Evolutionary conservation across 2,888 invertebrate species (phyloP).

Genomic region (Phalera bucephala): DNA sequence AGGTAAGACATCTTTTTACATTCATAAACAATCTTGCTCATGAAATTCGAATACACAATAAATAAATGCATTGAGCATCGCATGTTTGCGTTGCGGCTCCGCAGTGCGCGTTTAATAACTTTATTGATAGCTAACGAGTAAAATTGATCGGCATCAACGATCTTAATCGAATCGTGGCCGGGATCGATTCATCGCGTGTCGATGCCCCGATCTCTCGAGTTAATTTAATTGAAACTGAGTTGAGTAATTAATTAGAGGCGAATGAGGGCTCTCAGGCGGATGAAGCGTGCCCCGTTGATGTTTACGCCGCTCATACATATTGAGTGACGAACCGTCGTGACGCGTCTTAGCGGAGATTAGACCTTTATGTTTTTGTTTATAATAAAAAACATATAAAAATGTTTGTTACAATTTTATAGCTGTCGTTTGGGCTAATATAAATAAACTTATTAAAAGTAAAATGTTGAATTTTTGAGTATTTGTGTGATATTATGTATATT

Average conservation of each 20-base stretch:
- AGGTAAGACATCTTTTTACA: too few relatives aligned
- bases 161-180: constrained; percentile 75
- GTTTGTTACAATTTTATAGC: neutral
- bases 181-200: constrained; percentile 73
- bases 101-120: constrained; percentile 57
- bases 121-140: constrained; percentile 71
- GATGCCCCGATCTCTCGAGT: constrained; percentile 73
- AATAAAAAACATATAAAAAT: constrained; percentile 25
- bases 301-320: constrained; percentile 61
- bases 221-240: constrained; percentile 81
- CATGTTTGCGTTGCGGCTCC: constrained; percentile 41
- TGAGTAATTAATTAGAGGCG: constrained; percentile 80
- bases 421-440: constrained; percentile 22
- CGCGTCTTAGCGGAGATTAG: constrained; percentile 36
- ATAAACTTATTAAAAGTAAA: constrained; percentile 29
- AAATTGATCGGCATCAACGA: constrained; percentile 76
- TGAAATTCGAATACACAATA: neutral
- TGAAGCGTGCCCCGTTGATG: constrained; percentile 57
- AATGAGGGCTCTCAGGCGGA: constrained; percentile 73
- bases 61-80: constrained; percentile 31
- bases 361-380: constrained; percentile 34
- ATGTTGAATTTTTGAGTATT: too few relatives aligned
- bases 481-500: too few relatives aligned
- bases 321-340: constrained; percentile 33
- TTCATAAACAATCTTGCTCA: neutral